Base-by-base conservation (phyloP, 2,888 invertebrate genomes). In the Petrolisthes cinctipes region DNA sequence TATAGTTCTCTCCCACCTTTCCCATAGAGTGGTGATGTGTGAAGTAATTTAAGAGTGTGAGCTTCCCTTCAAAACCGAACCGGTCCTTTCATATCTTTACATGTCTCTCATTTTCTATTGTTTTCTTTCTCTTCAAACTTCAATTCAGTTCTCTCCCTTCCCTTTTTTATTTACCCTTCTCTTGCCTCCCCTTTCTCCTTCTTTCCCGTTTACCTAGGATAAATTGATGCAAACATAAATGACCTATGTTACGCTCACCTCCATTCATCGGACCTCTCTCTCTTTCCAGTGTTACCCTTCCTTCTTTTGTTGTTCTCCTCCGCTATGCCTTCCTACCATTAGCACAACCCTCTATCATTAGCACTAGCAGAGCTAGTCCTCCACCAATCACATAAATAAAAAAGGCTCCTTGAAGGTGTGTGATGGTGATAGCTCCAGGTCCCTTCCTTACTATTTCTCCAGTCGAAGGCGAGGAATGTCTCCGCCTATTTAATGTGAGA, bases 331-430 rank as follows among this genome's bases (percentile, higher is more conserved):
- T 76, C 7, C 76, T 14, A 23, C 76, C 11, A 23, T 37, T 51
- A n/a, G 11, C 51, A 23, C 76, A 23, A 23, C 51, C 76, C n/a
- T 82, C 82, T 71, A 73, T 4, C 53, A 83, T 14, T 6, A 83
- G 4, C 9, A 37, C 75, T 5, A 56, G 23, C 37, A 73, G 23
- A 14, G 86, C 73, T 57, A 86, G 17, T 4, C n/a, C 56, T 51
- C 76, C 75, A 7, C 89, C 89, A 5, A 89, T 80, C 17, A 80
- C 81, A 54, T 82, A 83, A 51, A 89, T n/a, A 56, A 89, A 89
- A 83, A 89, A 89, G 57, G 86, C 86, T 4, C 89, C 89, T 61
- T 89, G 89, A 0, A 89, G 75, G 53, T 89, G 89, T 9, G 51
- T 85, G 53, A 89, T 51, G 68, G 87, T 85, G 66, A 89, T 76